phyloP scores from a whole-genome alignment of 2,797 vertebrate species.

The Lacerta bilineata region DNA sequence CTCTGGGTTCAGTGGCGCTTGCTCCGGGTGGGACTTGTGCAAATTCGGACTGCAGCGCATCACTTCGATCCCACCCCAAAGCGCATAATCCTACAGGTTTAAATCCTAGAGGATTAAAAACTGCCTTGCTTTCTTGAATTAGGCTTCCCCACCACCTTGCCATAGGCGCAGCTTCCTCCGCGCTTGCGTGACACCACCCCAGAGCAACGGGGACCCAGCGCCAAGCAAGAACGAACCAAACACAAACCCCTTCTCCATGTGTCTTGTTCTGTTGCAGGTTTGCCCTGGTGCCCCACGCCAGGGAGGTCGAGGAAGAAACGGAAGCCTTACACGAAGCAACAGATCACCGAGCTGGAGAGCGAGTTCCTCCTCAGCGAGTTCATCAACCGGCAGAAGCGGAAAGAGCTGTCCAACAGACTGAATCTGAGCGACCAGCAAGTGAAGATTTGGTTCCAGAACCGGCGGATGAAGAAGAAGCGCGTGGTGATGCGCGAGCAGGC shows the following conservation, averaged over 20 bases:
- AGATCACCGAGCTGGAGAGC: conserved; percentile 94
- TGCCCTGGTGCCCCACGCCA: conserved; percentile 90
- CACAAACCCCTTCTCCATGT: conserved; percentile 33
- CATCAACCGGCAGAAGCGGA: conserved; percentile 94
- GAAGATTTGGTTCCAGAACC: conserved; percentile 99
- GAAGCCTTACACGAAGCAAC: conserved; percentile 94
- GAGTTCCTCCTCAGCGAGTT: conserved; percentile 95
- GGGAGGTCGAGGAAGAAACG: conserved; percentile 92
- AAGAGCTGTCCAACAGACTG: conserved; percentile 92
- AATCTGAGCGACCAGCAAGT: conserved; percentile 96
- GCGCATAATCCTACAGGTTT: too few species aligned
- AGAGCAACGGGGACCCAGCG: too few species aligned
- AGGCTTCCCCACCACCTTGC: neutral
- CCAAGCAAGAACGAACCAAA: neutral
- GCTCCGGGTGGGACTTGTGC: too few species aligned
- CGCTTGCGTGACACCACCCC: neutral
- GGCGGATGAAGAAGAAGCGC: conserved; percentile 97
- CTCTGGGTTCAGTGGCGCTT: neutral
- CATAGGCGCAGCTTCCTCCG: too few species aligned
- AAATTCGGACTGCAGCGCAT: neutral
- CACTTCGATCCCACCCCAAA: neutral
- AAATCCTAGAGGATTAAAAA: too few species aligned
- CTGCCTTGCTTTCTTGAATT: neutral
- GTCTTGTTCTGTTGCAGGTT: conserved; percentile 82
- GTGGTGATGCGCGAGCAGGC: conserved; percentile 91